Evolutionary conservation across 1,140 invertebrate genomes (phyloP).

Genomic region (Notospermus geniculatus): DNA sequence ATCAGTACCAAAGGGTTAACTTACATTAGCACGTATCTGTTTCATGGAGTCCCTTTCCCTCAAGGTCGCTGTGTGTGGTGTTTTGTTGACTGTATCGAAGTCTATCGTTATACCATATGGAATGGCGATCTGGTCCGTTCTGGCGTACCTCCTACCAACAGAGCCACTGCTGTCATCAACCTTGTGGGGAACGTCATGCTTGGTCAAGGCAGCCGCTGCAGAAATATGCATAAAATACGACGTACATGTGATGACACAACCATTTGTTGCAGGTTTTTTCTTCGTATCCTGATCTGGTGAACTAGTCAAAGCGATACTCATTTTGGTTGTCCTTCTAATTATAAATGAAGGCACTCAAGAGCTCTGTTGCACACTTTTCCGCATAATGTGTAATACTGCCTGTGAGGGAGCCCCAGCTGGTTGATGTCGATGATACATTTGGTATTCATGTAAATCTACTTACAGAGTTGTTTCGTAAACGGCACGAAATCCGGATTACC

Average conservation of each 20-base stretch:
- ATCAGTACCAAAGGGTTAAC: constrained; percentile 31
- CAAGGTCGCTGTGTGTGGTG: constrained; percentile 86
- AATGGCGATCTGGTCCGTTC: constrained; percentile 98
- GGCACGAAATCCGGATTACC: constrained; percentile 83
- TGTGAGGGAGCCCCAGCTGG: no score
- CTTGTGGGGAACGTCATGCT: constrained; percentile 84
- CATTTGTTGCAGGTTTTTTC: not conserved
- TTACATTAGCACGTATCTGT: constrained; percentile 86
- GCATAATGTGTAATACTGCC: no score
- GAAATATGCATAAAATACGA: constrained; percentile 40
- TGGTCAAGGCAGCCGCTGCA: constrained; percentile 71
- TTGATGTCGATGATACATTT: no score
- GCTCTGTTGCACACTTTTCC: no score
- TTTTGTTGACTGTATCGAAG: constrained; percentile 85
- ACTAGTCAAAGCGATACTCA: not conserved
- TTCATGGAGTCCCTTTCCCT: constrained; percentile 91
- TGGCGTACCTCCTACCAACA: constrained; percentile 83
- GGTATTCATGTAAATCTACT: no score
- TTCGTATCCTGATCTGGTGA: not conserved
- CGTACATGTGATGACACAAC: not conserved
- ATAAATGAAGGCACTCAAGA: no score
- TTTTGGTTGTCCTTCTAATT: no score
- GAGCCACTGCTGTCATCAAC: constrained; percentile 96
- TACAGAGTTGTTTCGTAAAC: constrained; percentile 80
- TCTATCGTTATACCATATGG: constrained; percentile 98